Conservation (phyloP, 2,888 invertebrate genomes). For the Sepioteuthis lessoniana region DNA sequence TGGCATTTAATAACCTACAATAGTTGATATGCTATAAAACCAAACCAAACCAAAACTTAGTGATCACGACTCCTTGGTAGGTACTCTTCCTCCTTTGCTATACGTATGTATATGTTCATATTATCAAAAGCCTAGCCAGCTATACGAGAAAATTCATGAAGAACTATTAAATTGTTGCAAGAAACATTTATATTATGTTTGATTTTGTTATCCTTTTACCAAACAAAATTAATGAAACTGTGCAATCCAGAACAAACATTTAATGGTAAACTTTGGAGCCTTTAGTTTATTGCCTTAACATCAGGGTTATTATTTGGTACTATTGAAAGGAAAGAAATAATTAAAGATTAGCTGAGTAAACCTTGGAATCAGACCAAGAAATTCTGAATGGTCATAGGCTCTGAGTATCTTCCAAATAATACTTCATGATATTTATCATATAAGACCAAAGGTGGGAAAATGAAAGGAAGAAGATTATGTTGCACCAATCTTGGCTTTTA, state of each 20-base stretch:
- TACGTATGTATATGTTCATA: not conserved
- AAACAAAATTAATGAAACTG: not conserved
- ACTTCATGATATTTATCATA: not conserved
- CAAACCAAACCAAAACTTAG: no score
- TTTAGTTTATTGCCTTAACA: not conserved
- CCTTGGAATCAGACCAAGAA: not conserved
- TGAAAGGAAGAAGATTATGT: not conserved
- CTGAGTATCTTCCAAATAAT: not conserved
- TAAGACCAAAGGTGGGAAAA: not conserved
- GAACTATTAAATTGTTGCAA: not conserved
- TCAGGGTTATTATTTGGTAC: not conserved
- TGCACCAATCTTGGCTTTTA: not conserved
- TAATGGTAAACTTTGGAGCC: not conserved
- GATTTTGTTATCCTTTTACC: not conserved
- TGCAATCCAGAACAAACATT: conserved; percentile 16
- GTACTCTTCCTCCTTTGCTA: not conserved
- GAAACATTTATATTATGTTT: not conserved
- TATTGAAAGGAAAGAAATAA: not conserved
- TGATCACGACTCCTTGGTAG: not conserved
- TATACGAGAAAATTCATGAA: not conserved
- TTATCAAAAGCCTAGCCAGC: not conserved
- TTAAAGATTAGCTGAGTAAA: not conserved
- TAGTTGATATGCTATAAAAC: no score
- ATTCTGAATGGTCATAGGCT: not conserved
- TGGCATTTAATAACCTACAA: no score